Conservation (phyloP, 53 echinoderm and acorn worm species). For the Paelopatides confundens region DNA sequence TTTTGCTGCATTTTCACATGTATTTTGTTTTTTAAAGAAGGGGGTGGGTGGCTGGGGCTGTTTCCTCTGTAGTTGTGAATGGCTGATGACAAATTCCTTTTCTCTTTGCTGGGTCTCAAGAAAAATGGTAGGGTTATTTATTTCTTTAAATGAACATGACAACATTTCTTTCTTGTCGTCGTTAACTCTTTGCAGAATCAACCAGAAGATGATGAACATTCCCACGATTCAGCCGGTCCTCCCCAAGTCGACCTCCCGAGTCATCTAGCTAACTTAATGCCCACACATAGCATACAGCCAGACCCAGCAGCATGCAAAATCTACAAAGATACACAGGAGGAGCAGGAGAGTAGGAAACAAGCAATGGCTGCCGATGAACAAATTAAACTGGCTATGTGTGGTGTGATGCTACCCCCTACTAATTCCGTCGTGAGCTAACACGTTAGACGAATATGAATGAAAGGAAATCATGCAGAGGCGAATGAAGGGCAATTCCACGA, state of each 20-base stretch:
- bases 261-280: constrained; percentile 79
- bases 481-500: constrained; percentile 21
- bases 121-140: no score
- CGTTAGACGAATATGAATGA: constrained; percentile 78
- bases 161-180: no score
- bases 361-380: constrained; percentile 87
- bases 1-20: no score
- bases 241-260: constrained; percentile 64
- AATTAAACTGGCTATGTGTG: constrained; percentile 83
- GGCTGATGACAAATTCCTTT: no score
- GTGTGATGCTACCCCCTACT: constrained; percentile 70
- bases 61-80: no score
- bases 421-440: constrained; percentile 82
- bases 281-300: constrained; percentile 57
- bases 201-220: no score
- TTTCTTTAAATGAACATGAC: no score
- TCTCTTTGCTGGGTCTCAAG: no score
- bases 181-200: no score
- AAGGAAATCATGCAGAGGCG: constrained; percentile 66
- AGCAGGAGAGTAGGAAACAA: constrained; percentile 65
- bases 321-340: constrained; percentile 60
- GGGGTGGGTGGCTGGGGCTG: no score
- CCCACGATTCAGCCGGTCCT: no score
- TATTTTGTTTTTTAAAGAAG: no score
- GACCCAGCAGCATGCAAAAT: constrained; percentile 63